Evolutionary conservation across 2,113 vertebrate genomes (phyloP).

Genomic region (Columbina picui): DNA sequence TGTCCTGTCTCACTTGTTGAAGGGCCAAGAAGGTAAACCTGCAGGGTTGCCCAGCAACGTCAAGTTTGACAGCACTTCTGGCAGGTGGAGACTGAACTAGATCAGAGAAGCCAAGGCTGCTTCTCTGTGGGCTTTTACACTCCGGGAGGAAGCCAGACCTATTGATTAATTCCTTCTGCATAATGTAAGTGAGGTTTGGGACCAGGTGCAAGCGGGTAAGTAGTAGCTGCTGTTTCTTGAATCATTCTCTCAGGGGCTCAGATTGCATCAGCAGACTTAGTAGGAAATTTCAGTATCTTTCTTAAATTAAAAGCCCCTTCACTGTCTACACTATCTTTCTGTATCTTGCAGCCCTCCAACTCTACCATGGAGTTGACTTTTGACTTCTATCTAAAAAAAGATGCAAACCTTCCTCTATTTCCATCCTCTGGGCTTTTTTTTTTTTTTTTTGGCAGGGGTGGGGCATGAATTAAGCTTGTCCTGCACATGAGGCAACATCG

Average conservation of each 20-base stretch:
- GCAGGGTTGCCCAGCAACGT: background rate
- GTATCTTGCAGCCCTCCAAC: background rate
- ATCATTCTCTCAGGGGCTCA: background rate
- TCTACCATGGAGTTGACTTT: background rate
- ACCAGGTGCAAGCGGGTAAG: background rate
- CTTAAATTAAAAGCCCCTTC: background rate
- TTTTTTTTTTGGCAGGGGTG: too few species aligned
- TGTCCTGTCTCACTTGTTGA: background rate
- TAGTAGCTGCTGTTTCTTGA: background rate
- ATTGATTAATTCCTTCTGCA: background rate
- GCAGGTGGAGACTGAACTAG: background rate
- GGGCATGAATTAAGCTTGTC: background rate
- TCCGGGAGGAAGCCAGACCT: background rate
- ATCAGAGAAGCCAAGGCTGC: background rate
- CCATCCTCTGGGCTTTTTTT: background rate
- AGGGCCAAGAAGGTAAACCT: background rate
- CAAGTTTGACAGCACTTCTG: background rate
- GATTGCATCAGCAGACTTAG: background rate
- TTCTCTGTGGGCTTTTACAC: background rate
- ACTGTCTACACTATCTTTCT: rapidly evolving
- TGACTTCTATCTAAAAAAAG: background rate
- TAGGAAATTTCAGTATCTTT: background rate
- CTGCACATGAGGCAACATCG: background rate
- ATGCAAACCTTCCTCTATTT: background rate
- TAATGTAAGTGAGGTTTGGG: background rate